Conservation (phyloP, 2,797 vertebrate species). For the Phalanger gymnotis region DNA sequence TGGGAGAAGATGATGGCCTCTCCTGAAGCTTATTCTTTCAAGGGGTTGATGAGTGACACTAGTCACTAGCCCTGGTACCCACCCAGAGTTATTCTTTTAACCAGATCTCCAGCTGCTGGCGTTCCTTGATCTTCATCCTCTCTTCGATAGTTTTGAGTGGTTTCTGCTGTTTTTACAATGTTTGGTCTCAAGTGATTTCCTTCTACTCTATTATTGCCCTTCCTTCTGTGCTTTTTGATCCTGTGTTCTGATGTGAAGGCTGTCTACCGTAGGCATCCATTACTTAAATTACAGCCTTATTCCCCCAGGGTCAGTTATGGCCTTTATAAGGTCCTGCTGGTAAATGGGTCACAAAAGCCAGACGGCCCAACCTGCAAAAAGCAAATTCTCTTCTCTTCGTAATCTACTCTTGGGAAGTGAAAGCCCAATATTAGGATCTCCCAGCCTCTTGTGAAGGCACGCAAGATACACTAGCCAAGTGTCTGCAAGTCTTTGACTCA, state of each 20-base stretch:
- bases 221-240: not conserved
- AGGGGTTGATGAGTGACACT: not conserved
- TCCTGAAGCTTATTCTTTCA: not conserved
- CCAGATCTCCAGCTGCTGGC: not conserved
- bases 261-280: not conserved
- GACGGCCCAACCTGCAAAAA: not conserved
- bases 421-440: not conserved
- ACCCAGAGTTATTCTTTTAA: not conserved
- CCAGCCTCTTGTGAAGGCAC: not conserved
- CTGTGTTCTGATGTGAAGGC: not conserved
- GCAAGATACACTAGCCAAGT: not conserved
- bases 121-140: not conserved
- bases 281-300: slow-evolving; percentile 14
- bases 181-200: not conserved
- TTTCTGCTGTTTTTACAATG: not conserved
- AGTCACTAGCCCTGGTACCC: not conserved
- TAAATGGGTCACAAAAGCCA: not conserved
- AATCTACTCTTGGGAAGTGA: not conserved
- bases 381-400: not conserved
- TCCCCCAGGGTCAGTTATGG: slow-evolving; percentile 9
- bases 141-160: not conserved
- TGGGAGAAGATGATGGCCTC: not conserved
- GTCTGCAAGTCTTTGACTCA: slow-evolving; percentile 2
- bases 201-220: not conserved
- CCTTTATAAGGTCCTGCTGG: not conserved